Evolutionary conservation across 23 tunicate species (phyloP).

Genomic region (Oikopleura vanhoeffeni): DNA sequence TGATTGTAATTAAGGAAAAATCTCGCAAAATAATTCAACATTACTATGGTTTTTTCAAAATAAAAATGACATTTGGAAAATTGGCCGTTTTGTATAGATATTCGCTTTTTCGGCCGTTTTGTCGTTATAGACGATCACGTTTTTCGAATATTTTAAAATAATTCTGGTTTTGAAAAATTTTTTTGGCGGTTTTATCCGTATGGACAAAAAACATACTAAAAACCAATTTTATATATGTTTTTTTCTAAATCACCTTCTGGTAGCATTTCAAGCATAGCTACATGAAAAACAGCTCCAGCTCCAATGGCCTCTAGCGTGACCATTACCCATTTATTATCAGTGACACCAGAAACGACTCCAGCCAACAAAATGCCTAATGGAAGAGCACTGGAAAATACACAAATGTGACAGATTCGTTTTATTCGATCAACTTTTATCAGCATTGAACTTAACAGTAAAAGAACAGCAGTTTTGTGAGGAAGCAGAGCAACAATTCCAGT

Average conservation of each 20-base stretch:
- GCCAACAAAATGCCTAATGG: not conserved
- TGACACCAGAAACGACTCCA: not conserved
- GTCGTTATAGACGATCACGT: too few species aligned
- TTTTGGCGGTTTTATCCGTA: too few species aligned
- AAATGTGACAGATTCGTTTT: not conserved
- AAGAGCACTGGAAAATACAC: not conserved
- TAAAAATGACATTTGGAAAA: too few species aligned
- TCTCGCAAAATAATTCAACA: too few species aligned
- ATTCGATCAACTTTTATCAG: not conserved
- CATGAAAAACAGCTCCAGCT: not conserved
- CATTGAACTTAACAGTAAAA: not conserved
- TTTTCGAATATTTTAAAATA: too few species aligned
- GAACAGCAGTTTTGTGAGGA: not conserved
- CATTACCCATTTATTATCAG: not conserved
- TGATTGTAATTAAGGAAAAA: too few species aligned
- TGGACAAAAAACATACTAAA: too few species aligned
- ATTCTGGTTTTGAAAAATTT: too few species aligned
- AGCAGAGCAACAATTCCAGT: not conserved
- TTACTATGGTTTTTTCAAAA: too few species aligned
- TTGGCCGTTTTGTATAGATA: too few species aligned
- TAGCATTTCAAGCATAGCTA: not conserved
- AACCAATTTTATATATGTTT: too few species aligned
- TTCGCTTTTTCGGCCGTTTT: too few species aligned
- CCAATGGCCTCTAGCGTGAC: not conserved
- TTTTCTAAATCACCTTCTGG: not conserved